Percentiles rank a stretch among this genome's conserved stretches.
phyloP scores from a whole-genome alignment of 2,888 invertebrate genomes.

The Acrobasis repandana region DNA sequence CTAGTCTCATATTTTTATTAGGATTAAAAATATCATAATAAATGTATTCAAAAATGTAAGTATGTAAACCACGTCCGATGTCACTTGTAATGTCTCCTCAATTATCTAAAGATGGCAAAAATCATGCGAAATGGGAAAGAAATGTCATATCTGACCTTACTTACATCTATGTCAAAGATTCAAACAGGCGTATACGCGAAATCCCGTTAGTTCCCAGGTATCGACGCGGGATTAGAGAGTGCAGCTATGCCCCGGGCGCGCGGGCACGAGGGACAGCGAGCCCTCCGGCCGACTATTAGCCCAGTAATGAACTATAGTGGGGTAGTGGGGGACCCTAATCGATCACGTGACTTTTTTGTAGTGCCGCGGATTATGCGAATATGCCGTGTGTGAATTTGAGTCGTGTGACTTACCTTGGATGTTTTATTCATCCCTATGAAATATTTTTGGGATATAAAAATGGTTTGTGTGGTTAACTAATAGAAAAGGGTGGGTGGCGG shows the following conservation, averaged over 20 bases:
- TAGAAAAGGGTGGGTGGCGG: too few relatives aligned
- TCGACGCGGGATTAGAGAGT: slow-evolving; percentile 48
- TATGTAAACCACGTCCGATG: too few relatives aligned
- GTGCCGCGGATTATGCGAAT: slow-evolving; percentile 13
- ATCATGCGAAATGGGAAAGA: too few relatives aligned
- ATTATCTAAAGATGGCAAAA: too few relatives aligned
- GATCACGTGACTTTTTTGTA: slow-evolving; percentile 25
- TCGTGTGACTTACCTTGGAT: slow-evolving; percentile 10
- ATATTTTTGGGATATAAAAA: background rate
- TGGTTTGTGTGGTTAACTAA: too few relatives aligned
- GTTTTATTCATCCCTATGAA: slow-evolving; percentile 15
- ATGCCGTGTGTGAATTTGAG: slow-evolving; percentile 5
- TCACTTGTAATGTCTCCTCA: too few relatives aligned
- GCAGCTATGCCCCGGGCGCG: slow-evolving; percentile 44
- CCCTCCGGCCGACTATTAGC: slow-evolving; percentile 25
- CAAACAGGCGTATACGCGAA: slow-evolving; percentile 27
- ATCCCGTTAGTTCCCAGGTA: slow-evolving; percentile 51
- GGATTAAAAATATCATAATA: too few relatives aligned
- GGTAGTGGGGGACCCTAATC: slow-evolving; percentile 18
- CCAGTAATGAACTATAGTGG: slow-evolving; percentile 17
- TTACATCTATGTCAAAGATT: background rate
- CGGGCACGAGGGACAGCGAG: slow-evolving; percentile 8
- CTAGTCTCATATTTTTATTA: too few relatives aligned
- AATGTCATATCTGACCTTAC: background rate
- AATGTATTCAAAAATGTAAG: too few relatives aligned